Evolutionary conservation across 2,113 vertebrate genomes (phyloP), one percentile per base, ranked within the genome.

Genomic region (Megaceryle maxima): DNA sequence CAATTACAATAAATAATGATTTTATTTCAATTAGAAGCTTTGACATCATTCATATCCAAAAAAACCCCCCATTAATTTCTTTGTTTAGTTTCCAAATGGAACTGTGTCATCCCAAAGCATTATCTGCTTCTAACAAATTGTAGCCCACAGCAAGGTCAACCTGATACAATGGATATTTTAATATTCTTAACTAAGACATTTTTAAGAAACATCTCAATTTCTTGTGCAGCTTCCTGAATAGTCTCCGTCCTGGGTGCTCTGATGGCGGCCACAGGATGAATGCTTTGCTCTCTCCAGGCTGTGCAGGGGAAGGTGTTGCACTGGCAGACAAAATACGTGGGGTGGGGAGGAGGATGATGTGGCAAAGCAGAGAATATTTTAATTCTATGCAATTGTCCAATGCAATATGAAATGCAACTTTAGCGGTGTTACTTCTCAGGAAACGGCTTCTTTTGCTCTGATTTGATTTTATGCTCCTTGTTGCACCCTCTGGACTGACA

Each of bases 1-100:
- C 7, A 57, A 50, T 74, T 78, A 39, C 5, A 85, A 66, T 44
- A 66, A 81, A 57, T 46, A 68, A 56, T 28, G 5, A 26, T 67
- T 95, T 82, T 77, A 57, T 88, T 92, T 33, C 24, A 46, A 8
- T 39, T 79, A 66, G 35, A 73, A 68, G 24, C 5, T 82, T 87
- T 68, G 51, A 68, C 29, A 28, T 59, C 5, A 39, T 64, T 75
- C 8, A 6, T 39, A 2, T 31, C n/a, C n/a, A 83, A 96, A 89
- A 33, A 6, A 41, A 12, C 5, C 37, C 37, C 37, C 37, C 37
- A 20, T 69, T 24, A 37, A 44, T 68, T 90, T 91, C 5, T 50
- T 62, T 60, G 28, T 11, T 53, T 31, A 29, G 33, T 83, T 76
- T 95, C 64, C 44, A 77, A 77, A 83, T 55, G 28, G 62, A 83